Evolutionary conservation across 2,113 vertebrate species (phyloP).

Genomic region (Corythornis cristatus): DNA sequence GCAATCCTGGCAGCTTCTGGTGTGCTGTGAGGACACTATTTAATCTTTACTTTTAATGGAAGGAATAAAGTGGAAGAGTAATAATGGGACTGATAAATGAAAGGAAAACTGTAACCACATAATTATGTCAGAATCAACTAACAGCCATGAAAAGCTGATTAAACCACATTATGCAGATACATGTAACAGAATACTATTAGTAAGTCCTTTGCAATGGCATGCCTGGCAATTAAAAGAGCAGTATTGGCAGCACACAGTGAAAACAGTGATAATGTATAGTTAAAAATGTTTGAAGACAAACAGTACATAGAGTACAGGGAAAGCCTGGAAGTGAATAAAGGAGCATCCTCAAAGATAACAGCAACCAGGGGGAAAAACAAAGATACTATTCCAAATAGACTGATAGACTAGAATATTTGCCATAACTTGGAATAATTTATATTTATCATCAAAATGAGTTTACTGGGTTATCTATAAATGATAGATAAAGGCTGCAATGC

Average conservation of each 20-base stretch:
- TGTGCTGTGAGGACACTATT: neutral
- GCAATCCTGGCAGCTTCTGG: neutral
- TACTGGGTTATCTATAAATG: neutral
- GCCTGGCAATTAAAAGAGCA: slow-evolving; percentile 35
- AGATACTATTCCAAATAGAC: neutral
- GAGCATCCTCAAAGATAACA: neutral
- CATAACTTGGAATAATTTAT: neutral
- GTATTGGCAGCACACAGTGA: slow-evolving; percentile 16
- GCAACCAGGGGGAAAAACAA: neutral
- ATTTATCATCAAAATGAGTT: neutral
- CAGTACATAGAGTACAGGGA: neutral
- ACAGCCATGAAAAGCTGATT: slow-evolving; percentile 44
- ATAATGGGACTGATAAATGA: slow-evolving; percentile 35
- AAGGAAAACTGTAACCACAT: slow-evolving; percentile 52
- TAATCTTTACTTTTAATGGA: neutral
- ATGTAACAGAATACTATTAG: slow-evolving; percentile 44
- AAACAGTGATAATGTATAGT: slow-evolving; percentile 40
- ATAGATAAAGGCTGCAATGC: neutral
- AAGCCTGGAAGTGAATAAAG: neutral
- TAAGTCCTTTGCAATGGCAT: neutral
- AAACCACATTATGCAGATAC: slow-evolving; percentile 50
- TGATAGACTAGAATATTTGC: neutral
- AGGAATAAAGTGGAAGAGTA: neutral
- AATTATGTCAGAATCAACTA: slow-evolving; percentile 58
- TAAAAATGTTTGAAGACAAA: slow-evolving; percentile 50